Conservation (phyloP, 2,797 vertebrate species). For the Rhinella marina region DNA sequence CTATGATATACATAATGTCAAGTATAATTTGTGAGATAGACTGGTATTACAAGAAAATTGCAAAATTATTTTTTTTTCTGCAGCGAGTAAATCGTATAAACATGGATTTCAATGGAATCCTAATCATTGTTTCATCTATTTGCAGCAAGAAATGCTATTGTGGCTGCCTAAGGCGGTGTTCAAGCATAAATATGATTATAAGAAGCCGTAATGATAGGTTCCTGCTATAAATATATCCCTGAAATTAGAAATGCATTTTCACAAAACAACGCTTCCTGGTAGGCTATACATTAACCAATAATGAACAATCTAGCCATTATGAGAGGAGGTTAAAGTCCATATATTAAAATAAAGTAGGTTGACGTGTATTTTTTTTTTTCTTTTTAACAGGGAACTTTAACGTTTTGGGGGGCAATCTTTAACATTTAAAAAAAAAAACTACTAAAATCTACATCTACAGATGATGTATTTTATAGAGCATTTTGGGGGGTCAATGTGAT, state of each 20-base stretch:
- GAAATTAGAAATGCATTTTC: constrained; percentile 12
- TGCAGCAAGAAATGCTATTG: neutral
- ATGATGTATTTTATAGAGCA: too few species aligned
- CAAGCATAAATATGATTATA: constrained; percentile 2
- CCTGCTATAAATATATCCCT: neutral
- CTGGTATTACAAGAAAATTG: neutral
- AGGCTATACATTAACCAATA: neutral
- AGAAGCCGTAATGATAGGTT: neutral
- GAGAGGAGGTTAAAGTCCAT: neutral
- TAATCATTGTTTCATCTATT: constrained; percentile 20
- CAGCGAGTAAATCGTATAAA: neutral
- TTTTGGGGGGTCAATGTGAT: too few species aligned
- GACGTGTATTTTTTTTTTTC: too few species aligned
- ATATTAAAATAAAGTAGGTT: neutral
- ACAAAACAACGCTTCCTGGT: neutral
- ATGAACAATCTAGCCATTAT: neutral
- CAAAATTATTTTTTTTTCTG: neutral
- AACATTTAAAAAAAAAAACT: too few species aligned
- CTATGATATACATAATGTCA: neutral
- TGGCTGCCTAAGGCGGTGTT: neutral
- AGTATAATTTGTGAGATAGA: neutral
- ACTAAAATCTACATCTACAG: too few species aligned
- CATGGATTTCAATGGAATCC: neutral
- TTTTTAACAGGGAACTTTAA: too few species aligned
- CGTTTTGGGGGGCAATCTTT: too few species aligned